These are phyloP conservation scores for Passer montanus DNA, from an alignment of 2,113 vertebrate genomes.

Conservation along the genomic window DNA sequence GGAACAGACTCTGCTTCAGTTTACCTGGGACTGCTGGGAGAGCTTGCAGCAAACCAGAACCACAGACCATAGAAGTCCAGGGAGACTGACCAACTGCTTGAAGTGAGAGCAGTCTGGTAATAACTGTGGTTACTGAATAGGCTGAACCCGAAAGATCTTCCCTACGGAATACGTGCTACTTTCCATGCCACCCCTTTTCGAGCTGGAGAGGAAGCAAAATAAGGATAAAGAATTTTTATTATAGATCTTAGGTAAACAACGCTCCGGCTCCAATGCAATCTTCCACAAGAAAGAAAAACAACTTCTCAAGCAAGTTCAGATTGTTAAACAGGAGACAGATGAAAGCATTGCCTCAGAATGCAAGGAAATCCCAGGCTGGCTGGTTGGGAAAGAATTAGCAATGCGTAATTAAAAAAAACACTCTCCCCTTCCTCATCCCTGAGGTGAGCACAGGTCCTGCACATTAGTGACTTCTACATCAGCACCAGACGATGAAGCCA, in stretches of 20 bases:
- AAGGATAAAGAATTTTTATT: constrained; percentile 13
- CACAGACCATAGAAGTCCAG: neutral
- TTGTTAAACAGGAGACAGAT: constrained; percentile 20
- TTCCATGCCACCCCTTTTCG: neutral
- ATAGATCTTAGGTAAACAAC: constrained; percentile 4
- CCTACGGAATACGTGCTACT: neutral
- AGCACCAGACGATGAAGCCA: neutral
- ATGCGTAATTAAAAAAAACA: constrained; percentile 9
- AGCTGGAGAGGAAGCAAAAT: neutral
- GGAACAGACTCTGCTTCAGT: neutral
- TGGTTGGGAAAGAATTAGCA: constrained; percentile 28
- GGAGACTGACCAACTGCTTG: neutral
- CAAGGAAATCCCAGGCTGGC: constrained; percentile 29
- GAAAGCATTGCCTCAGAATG: constrained; percentile 39
- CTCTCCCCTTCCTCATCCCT: constrained; percentile 5
- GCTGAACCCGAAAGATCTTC: neutral
- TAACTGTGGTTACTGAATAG: neutral
- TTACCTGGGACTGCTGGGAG: neutral
- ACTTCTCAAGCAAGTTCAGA: constrained; percentile 33
- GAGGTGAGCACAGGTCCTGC: neutral
- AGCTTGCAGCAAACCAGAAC: neutral
- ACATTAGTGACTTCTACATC: neutral
- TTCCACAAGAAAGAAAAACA: constrained; percentile 34
- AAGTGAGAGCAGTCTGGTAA: neutral
- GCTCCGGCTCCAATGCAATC: neutral